These are phyloP conservation scores for Cosmia trapezina DNA, from an alignment of 2,888 invertebrate species.

Conservation along the genomic window DNA sequence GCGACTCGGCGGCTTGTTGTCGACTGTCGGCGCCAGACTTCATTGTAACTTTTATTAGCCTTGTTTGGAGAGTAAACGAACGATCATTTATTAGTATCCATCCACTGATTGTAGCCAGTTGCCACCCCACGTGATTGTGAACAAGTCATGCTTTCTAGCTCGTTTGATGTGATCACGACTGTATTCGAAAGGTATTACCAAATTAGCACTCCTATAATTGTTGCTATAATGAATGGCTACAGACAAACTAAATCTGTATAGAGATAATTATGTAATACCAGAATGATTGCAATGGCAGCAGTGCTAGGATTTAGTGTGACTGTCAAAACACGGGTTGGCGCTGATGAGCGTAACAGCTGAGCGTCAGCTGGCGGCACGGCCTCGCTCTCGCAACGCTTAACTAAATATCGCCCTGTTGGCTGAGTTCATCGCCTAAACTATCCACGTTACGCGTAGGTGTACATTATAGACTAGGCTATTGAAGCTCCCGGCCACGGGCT, in stretches of 20 bases:
- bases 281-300: constrained; percentile 75
- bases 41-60: constrained; percentile 71
- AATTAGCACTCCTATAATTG: constrained; percentile 32
- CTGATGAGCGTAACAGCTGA: constrained; percentile 85
- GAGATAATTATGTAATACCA: constrained; percentile 54
- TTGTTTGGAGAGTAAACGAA: constrained; percentile 72
- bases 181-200: constrained; percentile 20
- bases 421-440: constrained; percentile 85
- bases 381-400: constrained; percentile 70
- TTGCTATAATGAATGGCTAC: constrained; percentile 41
- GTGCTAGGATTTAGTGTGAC: constrained; percentile 64
- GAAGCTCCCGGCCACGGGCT: constrained; percentile 69
- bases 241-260: constrained; percentile 48
- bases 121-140: constrained; percentile 48
- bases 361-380: constrained; percentile 76
- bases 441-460: constrained; percentile 65
- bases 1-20: constrained; percentile 63
- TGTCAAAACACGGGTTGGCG: constrained; percentile 72
- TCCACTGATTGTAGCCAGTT: constrained; percentile 67
- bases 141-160: constrained; percentile 43
- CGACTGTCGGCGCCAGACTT: constrained; percentile 73
- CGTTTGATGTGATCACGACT: constrained; percentile 22
- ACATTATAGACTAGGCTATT: constrained; percentile 70
- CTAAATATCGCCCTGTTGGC: constrained; percentile 73
- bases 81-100: constrained; percentile 69